Base-by-base conservation (phyloP, 1,140 invertebrate species). In the Procambarus clarkii region DNA sequence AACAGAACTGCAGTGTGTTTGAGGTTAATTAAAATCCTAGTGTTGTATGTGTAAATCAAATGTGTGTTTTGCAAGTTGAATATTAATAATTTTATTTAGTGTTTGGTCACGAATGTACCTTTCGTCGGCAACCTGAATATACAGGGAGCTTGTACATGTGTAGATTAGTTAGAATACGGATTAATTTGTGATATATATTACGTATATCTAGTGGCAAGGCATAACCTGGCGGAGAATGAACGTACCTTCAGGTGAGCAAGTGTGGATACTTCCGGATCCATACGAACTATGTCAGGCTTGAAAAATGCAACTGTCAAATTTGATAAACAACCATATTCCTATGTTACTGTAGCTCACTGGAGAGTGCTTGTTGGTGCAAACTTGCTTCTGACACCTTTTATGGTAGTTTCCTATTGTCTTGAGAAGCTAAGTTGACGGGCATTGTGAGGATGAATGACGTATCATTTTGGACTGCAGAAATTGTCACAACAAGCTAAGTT, bases 41-140 rank as follows among this genome's bases (percentile, higher is more conserved):
- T 24, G 8, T 24, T 74, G 7, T 24, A 74, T 74, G 69, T 74
- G 24, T 74, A 74, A 74, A 74, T 74, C 69, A 74, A 74, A 74
- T 74, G 69, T 74, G 69, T 74, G 69, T 74, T 34, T 9, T 8
- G 34, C n/a, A 74, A 74, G 69, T 74, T 74, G 24, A 74, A 4
- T 74, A 74, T 74, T 24, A 74, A 74, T 34, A 34, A 74, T 74
- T 74, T n/a, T 74, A 74, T 74, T 74, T 74, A 74, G 69, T 74
- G 24, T 74, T 34, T 74, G 69, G 69, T 74, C 69, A 74, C 69
- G 24, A 24, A 74, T 34, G 69, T 74, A 74, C 69, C 69, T 74
- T 74, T 24, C 24, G 7, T 74, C n/a, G 24, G 69, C 69, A 34
- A 24, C 24, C 69, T 74, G 24, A 34, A 11, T 74, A 11, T 64